Evolutionary conservation across 1,140 invertebrate genomes (phyloP).

Genomic region (Lamellibrachia luymesi): DNA sequence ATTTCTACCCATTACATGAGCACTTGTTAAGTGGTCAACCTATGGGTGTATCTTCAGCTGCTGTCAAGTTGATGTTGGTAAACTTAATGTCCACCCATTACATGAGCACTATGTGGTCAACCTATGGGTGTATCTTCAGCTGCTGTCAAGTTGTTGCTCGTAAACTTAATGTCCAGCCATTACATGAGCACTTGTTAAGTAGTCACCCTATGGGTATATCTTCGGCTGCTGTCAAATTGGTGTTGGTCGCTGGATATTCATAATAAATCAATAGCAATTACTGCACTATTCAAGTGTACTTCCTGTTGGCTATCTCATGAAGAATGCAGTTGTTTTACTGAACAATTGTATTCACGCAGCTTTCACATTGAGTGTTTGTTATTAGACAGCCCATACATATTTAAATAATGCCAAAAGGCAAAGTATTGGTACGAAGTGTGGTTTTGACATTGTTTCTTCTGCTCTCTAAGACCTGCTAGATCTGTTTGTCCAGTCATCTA

Average conservation of each 20-base stretch:
- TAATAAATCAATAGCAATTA: conserved; percentile 12
- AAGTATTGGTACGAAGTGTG: too few relatives aligned
- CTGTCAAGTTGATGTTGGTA: neutral
- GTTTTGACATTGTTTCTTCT: too few relatives aligned
- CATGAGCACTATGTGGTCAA: neutral
- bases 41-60: neutral
- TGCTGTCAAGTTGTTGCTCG: neutral
- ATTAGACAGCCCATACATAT: neutral
- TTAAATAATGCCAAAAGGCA: too few relatives aligned
- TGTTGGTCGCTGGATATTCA: neutral
- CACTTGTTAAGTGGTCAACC: neutral
- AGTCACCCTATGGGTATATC: neutral
- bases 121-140: neutral
- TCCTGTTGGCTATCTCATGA: neutral
- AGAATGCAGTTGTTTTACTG: neutral
- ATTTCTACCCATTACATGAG: too few relatives aligned
- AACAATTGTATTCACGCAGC: neutral
- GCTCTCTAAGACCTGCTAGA: neutral
- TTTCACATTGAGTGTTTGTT: neutral
- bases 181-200: too few relatives aligned
- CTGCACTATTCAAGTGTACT: neutral
- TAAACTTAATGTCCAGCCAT: too few relatives aligned
- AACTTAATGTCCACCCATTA: too few relatives aligned
- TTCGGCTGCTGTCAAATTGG: neutral
- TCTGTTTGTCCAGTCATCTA: neutral